These are phyloP conservation scores for Ganaspis sp. DNA, from an alignment of 1,140 invertebrate genomes.

Conservation along the genomic window DNA sequence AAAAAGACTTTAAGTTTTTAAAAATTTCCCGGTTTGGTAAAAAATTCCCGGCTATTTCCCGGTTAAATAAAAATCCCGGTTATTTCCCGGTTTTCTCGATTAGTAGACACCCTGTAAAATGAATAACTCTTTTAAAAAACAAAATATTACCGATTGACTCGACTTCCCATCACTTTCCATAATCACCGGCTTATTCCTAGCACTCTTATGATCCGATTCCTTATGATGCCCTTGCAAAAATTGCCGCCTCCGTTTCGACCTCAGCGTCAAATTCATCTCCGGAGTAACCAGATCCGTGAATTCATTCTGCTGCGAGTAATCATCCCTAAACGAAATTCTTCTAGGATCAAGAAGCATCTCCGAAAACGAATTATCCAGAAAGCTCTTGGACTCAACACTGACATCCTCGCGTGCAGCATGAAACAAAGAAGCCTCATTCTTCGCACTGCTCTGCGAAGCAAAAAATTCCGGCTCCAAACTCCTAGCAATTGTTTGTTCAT, in stretches of 20 bases:
- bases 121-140: too few relatives aligned
- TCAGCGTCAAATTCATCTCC: slow-evolving; percentile 67
- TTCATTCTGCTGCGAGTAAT: slow-evolving; percentile 64
- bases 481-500: slow-evolving; percentile 39
- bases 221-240: slow-evolving; percentile 48
- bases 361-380: slow-evolving; percentile 52
- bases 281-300: slow-evolving; percentile 70
- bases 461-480: slow-evolving; percentile 45
- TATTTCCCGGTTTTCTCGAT: too few relatives aligned
- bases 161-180: slow-evolving; percentile 42
- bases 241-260: slow-evolving; percentile 64
- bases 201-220: slow-evolving; percentile 49
- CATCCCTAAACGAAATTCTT: slow-evolving; percentile 71
- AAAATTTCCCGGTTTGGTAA: too few relatives aligned
- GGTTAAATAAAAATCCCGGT: too few relatives aligned
- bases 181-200: slow-evolving; percentile 36
- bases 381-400: slow-evolving; percentile 56
- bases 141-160: slow-evolving; percentile 54
- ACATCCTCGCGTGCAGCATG: slow-evolving; percentile 47
- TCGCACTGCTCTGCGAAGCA: slow-evolving; percentile 44
- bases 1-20: too few relatives aligned
- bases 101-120: too few relatives aligned
- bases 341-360: slow-evolving; percentile 66
- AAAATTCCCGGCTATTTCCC: too few relatives aligned
- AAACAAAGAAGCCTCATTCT: slow-evolving; percentile 39